These are phyloP conservation scores for Larimichthys crocea DNA, from an alignment of 2,113 vertebrate species.

Conservation along the genomic window DNA sequence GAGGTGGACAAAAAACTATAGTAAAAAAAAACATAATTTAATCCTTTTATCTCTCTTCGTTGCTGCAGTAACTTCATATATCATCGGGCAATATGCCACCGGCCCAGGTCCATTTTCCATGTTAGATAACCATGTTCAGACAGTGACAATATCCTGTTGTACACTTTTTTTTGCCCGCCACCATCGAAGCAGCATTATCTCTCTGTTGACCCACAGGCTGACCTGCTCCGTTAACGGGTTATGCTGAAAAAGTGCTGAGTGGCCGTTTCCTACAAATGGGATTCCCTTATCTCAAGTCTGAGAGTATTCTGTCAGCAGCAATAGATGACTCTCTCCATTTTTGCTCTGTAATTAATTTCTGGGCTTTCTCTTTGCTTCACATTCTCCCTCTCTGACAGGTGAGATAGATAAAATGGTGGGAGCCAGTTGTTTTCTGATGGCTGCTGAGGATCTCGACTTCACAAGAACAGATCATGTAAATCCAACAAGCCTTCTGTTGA, in stretches of 20 bases:
- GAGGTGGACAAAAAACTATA: neutral
- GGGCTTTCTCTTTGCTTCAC: constrained; percentile 32
- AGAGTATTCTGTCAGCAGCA: constrained; percentile 67
- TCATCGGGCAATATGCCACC: neutral
- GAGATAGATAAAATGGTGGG: constrained; percentile 45
- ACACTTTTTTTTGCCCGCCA: constrained; percentile 38
- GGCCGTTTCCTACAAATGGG: constrained; percentile 71
- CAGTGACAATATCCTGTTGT: constrained; percentile 34
- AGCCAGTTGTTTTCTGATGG: constrained; percentile 33
- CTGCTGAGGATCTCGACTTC: constrained; percentile 17
- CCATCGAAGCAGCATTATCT: constrained; percentile 59
- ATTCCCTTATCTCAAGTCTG: constrained; percentile 75
- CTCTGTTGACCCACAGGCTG: constrained; percentile 53
- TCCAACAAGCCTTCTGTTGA: neutral
- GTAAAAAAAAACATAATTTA: neutral
- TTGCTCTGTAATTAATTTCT: constrained; percentile 67
- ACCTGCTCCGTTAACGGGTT: constrained; percentile 68
- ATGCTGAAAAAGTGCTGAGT: constrained; percentile 71
- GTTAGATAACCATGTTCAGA: constrained; percentile 44
- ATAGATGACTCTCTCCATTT: constrained; percentile 62
- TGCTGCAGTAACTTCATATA: constrained; percentile 9
- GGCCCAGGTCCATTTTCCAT: constrained; percentile 13
- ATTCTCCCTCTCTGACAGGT: constrained; percentile 46
- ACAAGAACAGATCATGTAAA: neutral
- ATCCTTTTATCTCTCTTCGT: constrained; percentile 21